A percentile compares a stretch with the other conserved stretches of the same genome.
These are phyloP conservation scores for Neofelis nebulosa DNA, from an alignment of 2,113 vertebrate species.

Conservation along the genomic window DNA sequence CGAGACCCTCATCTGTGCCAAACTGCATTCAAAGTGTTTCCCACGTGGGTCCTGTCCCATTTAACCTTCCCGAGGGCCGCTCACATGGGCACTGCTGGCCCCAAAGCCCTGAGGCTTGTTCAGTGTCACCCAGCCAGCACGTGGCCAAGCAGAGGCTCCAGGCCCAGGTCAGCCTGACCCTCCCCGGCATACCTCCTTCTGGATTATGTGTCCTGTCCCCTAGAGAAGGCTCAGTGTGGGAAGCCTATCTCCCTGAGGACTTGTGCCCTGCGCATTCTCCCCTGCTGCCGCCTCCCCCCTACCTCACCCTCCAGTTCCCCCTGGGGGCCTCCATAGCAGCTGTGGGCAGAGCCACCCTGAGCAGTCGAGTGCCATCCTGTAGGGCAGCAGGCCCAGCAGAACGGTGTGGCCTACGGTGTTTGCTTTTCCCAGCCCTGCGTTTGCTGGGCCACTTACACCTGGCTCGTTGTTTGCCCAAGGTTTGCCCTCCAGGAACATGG, in stretches of 20 bases:
- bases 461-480: slow-evolving; percentile 38
- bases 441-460: background rate
- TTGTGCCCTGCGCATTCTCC: too few relatives aligned
- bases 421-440: background rate
- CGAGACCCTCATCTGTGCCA: background rate
- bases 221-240: background rate
- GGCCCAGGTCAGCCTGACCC: background rate
- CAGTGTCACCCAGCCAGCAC: background rate
- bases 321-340: background rate
- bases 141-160: background rate
- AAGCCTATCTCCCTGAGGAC: background rate
- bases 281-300: background rate
- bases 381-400: background rate
- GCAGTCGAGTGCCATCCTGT: rapidly evolving
- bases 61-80: background rate
- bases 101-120: background rate
- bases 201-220: background rate
- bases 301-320: background rate
- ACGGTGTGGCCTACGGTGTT: background rate
- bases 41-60: background rate
- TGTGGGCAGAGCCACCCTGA: rapidly evolving
- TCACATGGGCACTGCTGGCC: background rate
- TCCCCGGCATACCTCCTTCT: background rate
- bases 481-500: background rate
- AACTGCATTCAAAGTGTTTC: rapidly evolving